These are phyloP conservation scores for Scarus forsteni DNA, from an alignment of 2,797 vertebrate species.

Conservation along the genomic window DNA sequence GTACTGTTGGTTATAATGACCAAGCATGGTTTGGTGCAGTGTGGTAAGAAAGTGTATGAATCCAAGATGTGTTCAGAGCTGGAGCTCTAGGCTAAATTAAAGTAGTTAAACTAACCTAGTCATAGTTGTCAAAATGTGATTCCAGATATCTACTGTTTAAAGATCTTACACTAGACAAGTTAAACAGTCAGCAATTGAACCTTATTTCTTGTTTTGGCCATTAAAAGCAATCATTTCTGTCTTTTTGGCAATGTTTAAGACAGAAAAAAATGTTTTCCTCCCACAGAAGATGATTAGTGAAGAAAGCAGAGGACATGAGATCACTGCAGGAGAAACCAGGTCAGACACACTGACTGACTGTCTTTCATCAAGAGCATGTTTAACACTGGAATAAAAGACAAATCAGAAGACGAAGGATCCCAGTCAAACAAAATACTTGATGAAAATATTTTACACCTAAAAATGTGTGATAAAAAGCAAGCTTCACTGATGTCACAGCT, in stretches of 20 bases:
- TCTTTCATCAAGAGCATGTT: conserved; percentile 9
- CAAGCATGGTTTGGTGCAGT: too few relatives aligned
- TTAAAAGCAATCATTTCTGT: background rate
- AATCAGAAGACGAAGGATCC: background rate
- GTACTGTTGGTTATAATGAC: too few relatives aligned
- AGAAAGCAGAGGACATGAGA: conserved; percentile 8
- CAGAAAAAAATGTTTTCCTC: background rate
- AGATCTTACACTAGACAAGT: too few relatives aligned
- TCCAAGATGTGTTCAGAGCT: too few relatives aligned
- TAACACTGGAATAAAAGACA: background rate
- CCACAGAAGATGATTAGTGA: background rate
- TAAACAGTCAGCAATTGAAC: background rate
- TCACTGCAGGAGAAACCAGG: conserved; percentile 17
- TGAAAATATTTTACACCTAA: background rate
- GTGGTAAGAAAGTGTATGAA: too few relatives aligned
- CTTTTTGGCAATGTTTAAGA: background rate
- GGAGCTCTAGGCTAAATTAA: too few relatives aligned
- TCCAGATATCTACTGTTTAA: too few relatives aligned
- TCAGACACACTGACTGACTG: background rate
- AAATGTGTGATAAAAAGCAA: background rate
- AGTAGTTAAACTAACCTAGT: too few relatives aligned
- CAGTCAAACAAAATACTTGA: too few relatives aligned
- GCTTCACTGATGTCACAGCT: background rate
- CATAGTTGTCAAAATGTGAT: too few relatives aligned
- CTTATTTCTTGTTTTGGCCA: background rate